Evolutionary conservation across 92 coral and sea anemone species (phyloP), one percentile per base, ranked within the genome.

Genomic region (Epizoanthus fatuus): DNA sequence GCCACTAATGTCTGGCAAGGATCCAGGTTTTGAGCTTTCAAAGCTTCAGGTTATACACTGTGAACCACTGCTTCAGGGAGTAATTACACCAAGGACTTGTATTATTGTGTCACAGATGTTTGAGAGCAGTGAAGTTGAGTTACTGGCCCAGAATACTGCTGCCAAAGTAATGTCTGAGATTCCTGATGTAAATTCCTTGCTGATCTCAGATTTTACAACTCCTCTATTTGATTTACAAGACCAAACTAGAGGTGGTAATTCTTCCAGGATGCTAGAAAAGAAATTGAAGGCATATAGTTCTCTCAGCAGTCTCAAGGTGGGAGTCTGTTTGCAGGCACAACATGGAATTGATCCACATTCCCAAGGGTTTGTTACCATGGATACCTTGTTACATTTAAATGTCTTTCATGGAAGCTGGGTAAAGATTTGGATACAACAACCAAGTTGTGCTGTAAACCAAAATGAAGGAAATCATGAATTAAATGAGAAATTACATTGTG

Each of bases 341-440:
- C 66, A 16, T 2, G 81, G 13, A 54, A 14, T 40, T 59, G 69
- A 76, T 54, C 56, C 14, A n/a, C 68, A 58, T 12, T 76, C 69
- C 35, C 45, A 59, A 39, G 81, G 81, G 44, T 59, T 57, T 76
- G 98, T 92, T 32, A 80, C 92, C 37, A 14, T 94, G 75, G 87
- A 74, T 57, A 92, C 92, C 39, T 82, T 94, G 84, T 67, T 88
- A 54, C 83, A 63, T 7, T 40, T 94, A 56, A 69, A 71, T 25
- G 63, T 92, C 38, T 90, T 92, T 56, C 67, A 90, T 92, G 95
- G 98, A 29, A 92, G 91, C 49, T 94, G 95, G 98, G 84, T 94
- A 47, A 87, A 94, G 83, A 65, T 94, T 35, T 85, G 83, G 81
- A 19, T 86, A 13, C 75, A 77, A 7, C 40, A 66, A 8, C 49